Percentiles rank a stretch among this genome's conserved stretches.
Evolutionary conservation across 1,140 invertebrate species (phyloP).

Genomic region (Oedothorax gibbosus): DNA sequence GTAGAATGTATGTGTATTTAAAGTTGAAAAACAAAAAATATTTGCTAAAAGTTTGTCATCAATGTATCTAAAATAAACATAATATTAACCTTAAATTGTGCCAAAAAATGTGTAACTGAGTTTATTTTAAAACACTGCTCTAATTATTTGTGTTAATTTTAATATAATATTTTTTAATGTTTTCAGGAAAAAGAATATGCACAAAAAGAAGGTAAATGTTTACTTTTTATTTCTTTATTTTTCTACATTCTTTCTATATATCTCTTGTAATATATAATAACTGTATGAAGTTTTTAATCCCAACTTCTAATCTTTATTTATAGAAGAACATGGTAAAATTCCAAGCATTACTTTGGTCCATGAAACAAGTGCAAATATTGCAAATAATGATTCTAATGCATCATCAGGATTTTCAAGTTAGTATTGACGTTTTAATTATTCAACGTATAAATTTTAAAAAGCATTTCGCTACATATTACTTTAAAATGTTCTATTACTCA

Average conservation of each 20-base stretch:
- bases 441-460: background rate
- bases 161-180: background rate
- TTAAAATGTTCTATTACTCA: background rate
- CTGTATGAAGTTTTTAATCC: background rate
- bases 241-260: background rate
- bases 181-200: conserved; percentile 14
- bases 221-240: background rate
- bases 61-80: no score
- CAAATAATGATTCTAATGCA: conserved; percentile 28
- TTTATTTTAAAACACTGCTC: no score
- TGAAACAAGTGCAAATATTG: conserved; percentile 18
- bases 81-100: no score
- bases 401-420: conserved; percentile 43
- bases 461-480: background rate
- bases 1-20: no score
- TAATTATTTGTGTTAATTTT: background rate
- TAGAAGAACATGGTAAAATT: conserved; percentile 35
- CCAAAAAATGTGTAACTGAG: no score
- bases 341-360: conserved; percentile 29
- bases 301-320: background rate
- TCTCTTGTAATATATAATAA: background rate
- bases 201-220: conserved; percentile 9
- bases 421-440: background rate
- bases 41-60: no score
- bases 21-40: no score